phyloP scores from a whole-genome alignment of 2,888 invertebrate species.

The Parascotia fuliginaria region DNA sequence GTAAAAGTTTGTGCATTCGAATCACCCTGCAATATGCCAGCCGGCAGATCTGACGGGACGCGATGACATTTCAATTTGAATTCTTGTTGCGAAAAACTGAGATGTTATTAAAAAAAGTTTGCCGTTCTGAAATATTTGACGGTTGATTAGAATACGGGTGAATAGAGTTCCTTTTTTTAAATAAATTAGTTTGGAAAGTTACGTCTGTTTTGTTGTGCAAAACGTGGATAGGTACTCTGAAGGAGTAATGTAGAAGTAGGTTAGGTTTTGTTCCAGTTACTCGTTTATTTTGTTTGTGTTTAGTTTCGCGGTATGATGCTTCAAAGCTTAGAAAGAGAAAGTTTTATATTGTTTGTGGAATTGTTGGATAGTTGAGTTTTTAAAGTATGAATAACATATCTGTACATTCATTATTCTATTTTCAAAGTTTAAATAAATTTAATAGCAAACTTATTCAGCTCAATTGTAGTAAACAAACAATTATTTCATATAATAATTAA shows the following conservation, averaged over 20 bases:
- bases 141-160: conserved; percentile 48
- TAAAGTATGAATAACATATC: too few relatives aligned
- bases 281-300: not conserved
- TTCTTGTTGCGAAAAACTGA: conserved; percentile 67
- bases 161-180: conserved; percentile 31
- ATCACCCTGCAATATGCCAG: conserved; percentile 71
- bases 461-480: too few relatives aligned
- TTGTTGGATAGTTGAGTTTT: not conserved
- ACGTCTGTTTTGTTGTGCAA: conserved; percentile 10
- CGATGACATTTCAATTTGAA: conserved; percentile 84
- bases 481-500: too few relatives aligned
- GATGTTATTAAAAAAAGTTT: conserved; percentile 70
- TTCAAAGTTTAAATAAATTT: not conserved
- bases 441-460: too few relatives aligned
- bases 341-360: not conserved
- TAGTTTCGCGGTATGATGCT: not conserved
- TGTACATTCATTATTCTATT: too few relatives aligned
- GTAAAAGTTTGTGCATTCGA: conserved; percentile 39
- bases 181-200: conserved; percentile 42
- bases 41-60: conserved; percentile 60
- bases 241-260: conserved; percentile 3
- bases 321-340: not conserved
- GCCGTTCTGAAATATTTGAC: conserved; percentile 53
- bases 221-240: not conserved
- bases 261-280: conserved; percentile 10